Evolutionary conservation across 2,888 invertebrate genomes (phyloP).

Genomic region (Onchidella celtica): DNA sequence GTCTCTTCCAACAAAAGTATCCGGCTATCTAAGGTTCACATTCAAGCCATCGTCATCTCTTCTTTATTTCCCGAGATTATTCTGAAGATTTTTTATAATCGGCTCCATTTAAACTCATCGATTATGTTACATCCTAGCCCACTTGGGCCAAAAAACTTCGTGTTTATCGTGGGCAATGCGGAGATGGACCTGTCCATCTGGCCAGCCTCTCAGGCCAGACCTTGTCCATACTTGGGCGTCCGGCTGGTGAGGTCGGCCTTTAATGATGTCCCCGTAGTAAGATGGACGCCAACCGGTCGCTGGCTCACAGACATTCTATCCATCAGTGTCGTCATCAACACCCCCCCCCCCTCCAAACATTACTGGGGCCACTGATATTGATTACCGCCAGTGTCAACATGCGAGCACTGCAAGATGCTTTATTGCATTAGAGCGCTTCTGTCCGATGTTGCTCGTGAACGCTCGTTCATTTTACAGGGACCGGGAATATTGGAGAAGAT

Average conservation of each 20-base stretch:
- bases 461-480: no score
- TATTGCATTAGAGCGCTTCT: conserved; percentile 1
- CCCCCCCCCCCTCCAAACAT: background rate
- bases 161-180: background rate
- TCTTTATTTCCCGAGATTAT: no score
- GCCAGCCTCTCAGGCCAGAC: background rate
- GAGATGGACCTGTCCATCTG: background rate
- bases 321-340: conserved; percentile 17
- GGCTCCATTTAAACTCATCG: no score
- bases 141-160: no score
- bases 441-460: no score
- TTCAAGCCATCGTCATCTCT: no score
- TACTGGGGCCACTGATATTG: conserved; percentile 18
- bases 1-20: no score
- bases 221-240: background rate
- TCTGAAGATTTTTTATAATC: no score
- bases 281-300: conserved; percentile 27
- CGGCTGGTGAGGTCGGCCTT: background rate
- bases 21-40: no score
- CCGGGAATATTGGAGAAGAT: no score
- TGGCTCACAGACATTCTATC: conserved; percentile 5
- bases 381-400: conserved; percentile 32
- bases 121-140: no score
- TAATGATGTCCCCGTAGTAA: background rate
- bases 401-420: conserved; percentile 25